Base-by-base conservation (phyloP, 2,113 vertebrate genomes). In the Himantopus leucocephalus region DNA sequence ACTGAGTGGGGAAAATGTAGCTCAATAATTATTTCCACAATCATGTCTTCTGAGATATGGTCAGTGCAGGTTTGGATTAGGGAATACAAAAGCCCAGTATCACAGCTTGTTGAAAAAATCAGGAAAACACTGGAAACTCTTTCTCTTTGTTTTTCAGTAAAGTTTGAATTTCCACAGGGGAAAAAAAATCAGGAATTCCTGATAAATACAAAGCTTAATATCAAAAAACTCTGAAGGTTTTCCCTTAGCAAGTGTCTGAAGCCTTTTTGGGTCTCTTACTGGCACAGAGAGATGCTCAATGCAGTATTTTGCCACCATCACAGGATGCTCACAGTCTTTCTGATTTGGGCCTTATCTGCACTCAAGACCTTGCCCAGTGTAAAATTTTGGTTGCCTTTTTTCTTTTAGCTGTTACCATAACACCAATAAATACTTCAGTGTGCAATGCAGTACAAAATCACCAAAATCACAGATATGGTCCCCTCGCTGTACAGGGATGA, bases 251-350 rank as follows among this genome's bases (percentile, higher is more conserved):
- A 50, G 12, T 83, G 76, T 66, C 60, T 87, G 76, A 92, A 86
- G 52, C 35, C 66, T 84, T 92, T 34, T 75, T 92, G 47, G 41
- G 23, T 50, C 45, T 74, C 64, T 63, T 81, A 4, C 52, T 72
- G 83, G 73, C 89, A 92, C 63, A 81, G 59, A 62, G 62, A 77
- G 72, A 84, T 87, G 59, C 45, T 96, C 91, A 89, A 92, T 47
- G 59, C 52, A 52, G 60, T 63, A 47, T 84, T 95, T 96, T 96
- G 68, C 80, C 83, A 83, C 45, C 3, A 1, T 55, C 83, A 37
- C 2, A 4, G 77, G 73, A 43, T 89, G 91, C 60, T 84, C 76
- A 52, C 16, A 58, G 0, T 24, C 43, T 41, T 60, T 77, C 37
- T 74, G 41, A 74, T 70, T 71, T 48, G 41, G 41, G 13, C 53